These are phyloP conservation scores for Xestia rhomboidea DNA, from an alignment of 2,888 invertebrate species.

Conservation along the genomic window DNA sequence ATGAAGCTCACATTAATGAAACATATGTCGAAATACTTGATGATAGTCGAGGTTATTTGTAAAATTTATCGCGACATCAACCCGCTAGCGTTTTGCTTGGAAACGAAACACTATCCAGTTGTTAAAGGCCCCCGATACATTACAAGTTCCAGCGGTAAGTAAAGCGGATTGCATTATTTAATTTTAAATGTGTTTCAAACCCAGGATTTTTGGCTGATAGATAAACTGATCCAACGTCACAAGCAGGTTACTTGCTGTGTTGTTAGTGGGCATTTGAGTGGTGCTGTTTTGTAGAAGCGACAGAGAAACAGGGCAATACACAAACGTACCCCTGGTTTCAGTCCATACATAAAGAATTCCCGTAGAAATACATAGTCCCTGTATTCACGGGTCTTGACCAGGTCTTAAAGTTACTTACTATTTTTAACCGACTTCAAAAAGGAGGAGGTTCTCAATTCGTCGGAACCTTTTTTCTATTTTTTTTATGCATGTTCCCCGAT, in stretches of 20 bases:
- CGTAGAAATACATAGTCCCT: neutral
- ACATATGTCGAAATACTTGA: conserved; percentile 26
- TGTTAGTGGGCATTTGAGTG: neutral
- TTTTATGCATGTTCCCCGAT: too few species aligned
- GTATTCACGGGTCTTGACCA: neutral
- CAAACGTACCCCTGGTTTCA: neutral
- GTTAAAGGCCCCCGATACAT: conserved; percentile 30
- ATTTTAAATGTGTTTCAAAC: neutral
- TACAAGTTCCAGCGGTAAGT: conserved; percentile 37
- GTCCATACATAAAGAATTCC: neutral
- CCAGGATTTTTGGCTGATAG: neutral
- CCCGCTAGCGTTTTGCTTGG: conserved; percentile 38
- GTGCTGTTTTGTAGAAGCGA: neutral
- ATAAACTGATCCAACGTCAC: neutral
- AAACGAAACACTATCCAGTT: conserved; percentile 54
- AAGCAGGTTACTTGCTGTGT: neutral
- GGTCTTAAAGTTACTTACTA: neutral
- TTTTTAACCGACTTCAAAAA: neutral
- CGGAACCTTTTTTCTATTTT: too few species aligned
- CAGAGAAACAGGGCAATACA: neutral
- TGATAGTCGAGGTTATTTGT: conserved; percentile 47
- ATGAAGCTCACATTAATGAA: conserved; percentile 29
- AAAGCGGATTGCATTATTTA: conserved; percentile 5
- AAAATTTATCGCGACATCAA: conserved; percentile 60
- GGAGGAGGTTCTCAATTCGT: too few species aligned